Conservation (phyloP, 2,888 invertebrate genomes). For the Dryobota labecula region DNA sequence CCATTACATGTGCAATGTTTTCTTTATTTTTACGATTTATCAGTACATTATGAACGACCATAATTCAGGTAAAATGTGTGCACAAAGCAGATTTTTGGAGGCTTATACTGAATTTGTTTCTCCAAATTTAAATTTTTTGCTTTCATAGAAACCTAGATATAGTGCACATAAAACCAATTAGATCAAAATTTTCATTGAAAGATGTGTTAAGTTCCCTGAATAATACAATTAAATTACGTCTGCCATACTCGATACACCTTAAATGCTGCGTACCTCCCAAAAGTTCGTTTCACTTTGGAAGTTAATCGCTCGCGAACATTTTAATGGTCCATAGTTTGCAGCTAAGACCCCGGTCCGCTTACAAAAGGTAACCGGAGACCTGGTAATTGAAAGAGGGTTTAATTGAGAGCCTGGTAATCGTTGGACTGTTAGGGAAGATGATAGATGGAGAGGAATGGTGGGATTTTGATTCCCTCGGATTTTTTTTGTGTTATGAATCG, state of each 20-base stretch:
- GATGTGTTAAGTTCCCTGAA: too few relatives aligned
- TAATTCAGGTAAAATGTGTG: too few relatives aligned
- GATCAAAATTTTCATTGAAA: too few relatives aligned
- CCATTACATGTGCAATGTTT: too few relatives aligned
- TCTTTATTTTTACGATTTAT: too few relatives aligned
- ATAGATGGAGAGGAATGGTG: neutral
- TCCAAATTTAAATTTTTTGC: too few relatives aligned
- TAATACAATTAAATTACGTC: neutral
- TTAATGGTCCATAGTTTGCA: conserved; percentile 46
- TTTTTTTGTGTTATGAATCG: neutral
- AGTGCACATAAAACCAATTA: too few relatives aligned
- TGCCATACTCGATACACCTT: neutral
- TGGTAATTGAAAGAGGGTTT: conserved; percentile 45
- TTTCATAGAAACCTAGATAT: too few relatives aligned
- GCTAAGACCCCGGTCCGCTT: conserved; percentile 35
- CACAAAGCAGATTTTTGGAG: too few relatives aligned
- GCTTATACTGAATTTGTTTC: too few relatives aligned
- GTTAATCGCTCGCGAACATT: conserved; percentile 56
- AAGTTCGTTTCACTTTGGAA: conserved; percentile 17
- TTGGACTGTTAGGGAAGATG: neutral
- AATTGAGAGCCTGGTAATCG: conserved; percentile 38
- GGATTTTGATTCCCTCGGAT: neutral
- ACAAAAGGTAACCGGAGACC: conserved; percentile 47
- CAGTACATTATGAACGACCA: too few relatives aligned
- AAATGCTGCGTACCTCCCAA: conserved; percentile 30